A percentile compares a stretch with the other conserved stretches of the same genome.
phyloP scores from a whole-genome alignment of 1,140 invertebrate species.

The Drosophila nigrodunni region DNA sequence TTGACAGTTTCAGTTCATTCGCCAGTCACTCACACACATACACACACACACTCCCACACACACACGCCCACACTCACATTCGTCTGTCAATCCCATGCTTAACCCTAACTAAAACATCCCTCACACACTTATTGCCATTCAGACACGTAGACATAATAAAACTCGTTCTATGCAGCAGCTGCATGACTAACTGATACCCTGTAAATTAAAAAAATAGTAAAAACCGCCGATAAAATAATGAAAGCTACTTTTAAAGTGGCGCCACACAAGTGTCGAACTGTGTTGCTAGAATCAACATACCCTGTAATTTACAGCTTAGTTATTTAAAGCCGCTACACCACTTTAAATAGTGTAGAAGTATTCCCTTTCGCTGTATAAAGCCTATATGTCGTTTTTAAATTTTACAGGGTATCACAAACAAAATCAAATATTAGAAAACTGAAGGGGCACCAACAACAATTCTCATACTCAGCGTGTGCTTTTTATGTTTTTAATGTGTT shows the following conservation, averaged over 20 bases:
- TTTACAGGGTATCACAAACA: conserved; percentile 26
- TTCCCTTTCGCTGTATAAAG: neutral
- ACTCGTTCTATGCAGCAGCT: conserved; percentile 26
- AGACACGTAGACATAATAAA: conserved; percentile 80
- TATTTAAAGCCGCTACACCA: neutral
- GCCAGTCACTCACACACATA: conserved; percentile 43
- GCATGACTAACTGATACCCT: neutral
- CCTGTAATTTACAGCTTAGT: neutral
- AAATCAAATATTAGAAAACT: conserved; percentile 69
- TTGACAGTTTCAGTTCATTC: conserved; percentile 83
- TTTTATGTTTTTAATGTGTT: conserved; percentile 56
- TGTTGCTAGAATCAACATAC: neutral
- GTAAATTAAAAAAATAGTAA: neutral
- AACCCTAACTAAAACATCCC: conserved; percentile 69
- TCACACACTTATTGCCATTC: conserved; percentile 58
- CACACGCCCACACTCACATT: neutral
- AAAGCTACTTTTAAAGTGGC: no score
- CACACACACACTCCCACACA: conserved; percentile 2
- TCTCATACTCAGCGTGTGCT: conserved; percentile 32
- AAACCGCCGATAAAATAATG: no score
- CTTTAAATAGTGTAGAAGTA: neutral
- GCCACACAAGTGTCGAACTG: no score
- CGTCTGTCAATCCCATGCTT: conserved; percentile 31
- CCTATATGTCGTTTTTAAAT: neutral
- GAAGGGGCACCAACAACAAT: conserved; percentile 12